Evolutionary conservation across 2,113 vertebrate species (phyloP).

Genomic region (Pelodiscus sinensis): DNA sequence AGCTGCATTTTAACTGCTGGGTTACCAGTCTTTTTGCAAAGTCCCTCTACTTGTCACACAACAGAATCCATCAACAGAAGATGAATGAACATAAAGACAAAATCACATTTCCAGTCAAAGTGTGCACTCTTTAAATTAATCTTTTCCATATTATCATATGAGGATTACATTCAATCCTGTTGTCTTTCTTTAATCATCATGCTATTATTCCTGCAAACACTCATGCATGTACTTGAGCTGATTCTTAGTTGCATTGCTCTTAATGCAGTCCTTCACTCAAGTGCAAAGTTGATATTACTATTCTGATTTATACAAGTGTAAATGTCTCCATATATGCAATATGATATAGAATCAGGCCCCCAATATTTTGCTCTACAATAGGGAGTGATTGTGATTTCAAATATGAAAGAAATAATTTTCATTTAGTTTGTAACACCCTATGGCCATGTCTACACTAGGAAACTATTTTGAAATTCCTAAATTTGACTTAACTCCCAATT

Average conservation of each 20-base stretch:
- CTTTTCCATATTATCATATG: not conserved
- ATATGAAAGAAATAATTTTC: not conserved
- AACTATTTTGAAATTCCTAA: too few relatives aligned
- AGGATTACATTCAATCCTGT: not conserved
- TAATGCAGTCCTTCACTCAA: not conserved
- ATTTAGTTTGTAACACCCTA: not conserved
- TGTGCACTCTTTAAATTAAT: not conserved
- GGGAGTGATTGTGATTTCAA: not conserved
- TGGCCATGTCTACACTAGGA: not conserved
- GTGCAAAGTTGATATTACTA: not conserved
- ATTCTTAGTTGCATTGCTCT: not conserved
- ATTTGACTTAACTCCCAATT: too few relatives aligned
- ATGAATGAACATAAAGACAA: not conserved
- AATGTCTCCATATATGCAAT: not conserved
- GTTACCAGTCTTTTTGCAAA: not conserved
- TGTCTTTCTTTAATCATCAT: not conserved
- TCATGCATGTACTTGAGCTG: not conserved
- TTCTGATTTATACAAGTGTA: fast-evolving
- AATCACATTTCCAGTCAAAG: not conserved
- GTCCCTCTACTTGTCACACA: not conserved
- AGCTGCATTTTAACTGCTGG: not conserved
- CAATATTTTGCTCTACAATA: not conserved
- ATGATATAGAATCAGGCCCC: not conserved
- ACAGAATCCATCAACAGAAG: not conserved
- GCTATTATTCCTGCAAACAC: not conserved